Evolutionary conservation across 2,797 vertebrate species (phyloP).

Genomic region (Antrozous pallidus): DNA sequence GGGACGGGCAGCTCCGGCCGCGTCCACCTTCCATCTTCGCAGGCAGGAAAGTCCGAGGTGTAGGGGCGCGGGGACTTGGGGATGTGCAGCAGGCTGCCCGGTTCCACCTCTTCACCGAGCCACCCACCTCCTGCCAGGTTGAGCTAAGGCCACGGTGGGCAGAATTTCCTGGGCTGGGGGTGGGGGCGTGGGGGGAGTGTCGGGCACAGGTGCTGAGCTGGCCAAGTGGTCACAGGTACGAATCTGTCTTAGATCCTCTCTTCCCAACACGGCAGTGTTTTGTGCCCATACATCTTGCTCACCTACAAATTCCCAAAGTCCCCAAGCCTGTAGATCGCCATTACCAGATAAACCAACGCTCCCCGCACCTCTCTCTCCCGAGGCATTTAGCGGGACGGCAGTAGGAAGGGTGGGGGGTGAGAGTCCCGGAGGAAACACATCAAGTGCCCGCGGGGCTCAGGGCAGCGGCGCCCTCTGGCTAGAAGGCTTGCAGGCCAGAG

Average conservation of each 20-base stretch:
- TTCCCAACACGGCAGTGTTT: background rate
- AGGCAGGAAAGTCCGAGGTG: background rate
- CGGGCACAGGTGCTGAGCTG: background rate
- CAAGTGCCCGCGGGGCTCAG: background rate
- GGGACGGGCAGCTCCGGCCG: background rate
- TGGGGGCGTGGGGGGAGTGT: background rate
- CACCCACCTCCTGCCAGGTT: background rate
- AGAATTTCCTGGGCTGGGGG: background rate
- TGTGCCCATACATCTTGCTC: background rate
- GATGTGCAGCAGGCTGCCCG: background rate
- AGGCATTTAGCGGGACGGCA: background rate
- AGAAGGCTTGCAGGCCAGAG: background rate
- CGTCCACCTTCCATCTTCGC: background rate
- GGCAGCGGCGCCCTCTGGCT: background rate
- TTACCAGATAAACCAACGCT: background rate
- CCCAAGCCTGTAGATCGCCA: background rate
- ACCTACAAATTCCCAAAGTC: background rate
- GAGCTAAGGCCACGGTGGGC: background rate
- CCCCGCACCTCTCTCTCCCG: background rate
- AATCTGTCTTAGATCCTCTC: background rate
- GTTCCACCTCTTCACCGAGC: background rate
- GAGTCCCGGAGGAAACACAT: background rate
- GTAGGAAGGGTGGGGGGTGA: background rate
- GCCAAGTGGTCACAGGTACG: background rate
- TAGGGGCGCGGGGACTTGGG: background rate